phyloP scores from a whole-genome alignment of 2,888 invertebrate genomes.

The Strigamia maritima region DNA sequence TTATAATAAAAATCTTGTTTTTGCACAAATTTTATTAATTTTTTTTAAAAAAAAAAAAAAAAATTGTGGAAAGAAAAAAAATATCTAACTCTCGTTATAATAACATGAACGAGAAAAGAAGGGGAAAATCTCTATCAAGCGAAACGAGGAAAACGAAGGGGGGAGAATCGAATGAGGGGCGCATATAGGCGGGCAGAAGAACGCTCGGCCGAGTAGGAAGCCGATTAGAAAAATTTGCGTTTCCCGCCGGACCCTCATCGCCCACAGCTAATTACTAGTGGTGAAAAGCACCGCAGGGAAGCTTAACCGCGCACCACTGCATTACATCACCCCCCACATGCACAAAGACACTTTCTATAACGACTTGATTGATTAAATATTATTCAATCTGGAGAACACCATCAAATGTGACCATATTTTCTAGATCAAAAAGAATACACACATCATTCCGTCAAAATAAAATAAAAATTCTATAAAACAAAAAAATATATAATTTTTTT shows the following conservation, averaged over 20 bases:
- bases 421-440: not conserved
- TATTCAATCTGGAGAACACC: not conserved
- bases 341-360: slow-evolving; percentile 26
- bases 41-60: not conserved
- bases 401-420: slow-evolving; percentile 9
- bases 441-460: too few relatives aligned
- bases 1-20: slow-evolving; percentile 11
- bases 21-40: not conserved
- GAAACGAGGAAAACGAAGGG: slow-evolving; percentile 25
- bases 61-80: too few relatives aligned
- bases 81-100: not conserved
- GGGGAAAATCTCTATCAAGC: slow-evolving; percentile 28
- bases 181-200: slow-evolving; percentile 14
- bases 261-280: slow-evolving; percentile 34
- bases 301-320: slow-evolving; percentile 32
- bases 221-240: slow-evolving; percentile 34
- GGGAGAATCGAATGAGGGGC: slow-evolving; percentile 12
- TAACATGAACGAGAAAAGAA: not conserved
- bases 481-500: too few relatives aligned
- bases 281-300: slow-evolving; percentile 29
- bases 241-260: slow-evolving; percentile 34
- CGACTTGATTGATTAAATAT: slow-evolving; percentile 32
- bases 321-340: slow-evolving; percentile 16
- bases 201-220: slow-evolving; percentile 32
- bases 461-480: too few relatives aligned